Conservation (phyloP, 1,140 invertebrate genomes). For the Lasioglossum baleicum region DNA sequence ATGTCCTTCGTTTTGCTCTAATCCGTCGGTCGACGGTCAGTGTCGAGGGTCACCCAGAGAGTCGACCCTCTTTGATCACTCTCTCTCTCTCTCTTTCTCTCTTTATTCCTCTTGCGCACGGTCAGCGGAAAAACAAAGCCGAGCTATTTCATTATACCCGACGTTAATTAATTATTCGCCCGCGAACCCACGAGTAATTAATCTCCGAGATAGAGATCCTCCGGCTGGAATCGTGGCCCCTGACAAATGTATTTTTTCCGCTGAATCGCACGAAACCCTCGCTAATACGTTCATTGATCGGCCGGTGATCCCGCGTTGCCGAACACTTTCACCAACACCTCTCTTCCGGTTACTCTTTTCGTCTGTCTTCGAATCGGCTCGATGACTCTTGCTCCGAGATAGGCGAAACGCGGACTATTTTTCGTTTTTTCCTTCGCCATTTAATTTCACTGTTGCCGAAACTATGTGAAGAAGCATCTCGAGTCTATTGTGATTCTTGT, state of each 20-base stretch:
- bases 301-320: neutral
- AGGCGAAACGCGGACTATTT: no score
- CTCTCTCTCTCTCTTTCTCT: neutral
- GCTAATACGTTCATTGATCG: constrained; percentile 45
- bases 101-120: constrained; percentile 5
- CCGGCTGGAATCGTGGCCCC: constrained; percentile 33
- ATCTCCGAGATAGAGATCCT: constrained; percentile 67
- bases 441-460: no score
- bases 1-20: neutral
- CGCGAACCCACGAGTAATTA: constrained; percentile 69
- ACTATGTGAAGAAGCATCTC: no score
- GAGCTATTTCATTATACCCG: constrained; percentile 70
- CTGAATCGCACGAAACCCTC: constrained; percentile 71
- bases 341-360: neutral
- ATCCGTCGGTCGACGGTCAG: constrained; percentile 38
- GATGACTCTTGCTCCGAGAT: neutral
- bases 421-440: no score
- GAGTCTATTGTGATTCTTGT: no score
- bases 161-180: constrained; percentile 75
- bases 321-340: neutral
- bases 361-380: neutral
- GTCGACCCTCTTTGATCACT: constrained; percentile 39
- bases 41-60: constrained; percentile 34
- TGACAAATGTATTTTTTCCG: constrained; percentile 78
- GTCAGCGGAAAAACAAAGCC: constrained; percentile 50